Base-by-base conservation (phyloP, 2,797 vertebrate species). In the Enteromius mattozi region DNA sequence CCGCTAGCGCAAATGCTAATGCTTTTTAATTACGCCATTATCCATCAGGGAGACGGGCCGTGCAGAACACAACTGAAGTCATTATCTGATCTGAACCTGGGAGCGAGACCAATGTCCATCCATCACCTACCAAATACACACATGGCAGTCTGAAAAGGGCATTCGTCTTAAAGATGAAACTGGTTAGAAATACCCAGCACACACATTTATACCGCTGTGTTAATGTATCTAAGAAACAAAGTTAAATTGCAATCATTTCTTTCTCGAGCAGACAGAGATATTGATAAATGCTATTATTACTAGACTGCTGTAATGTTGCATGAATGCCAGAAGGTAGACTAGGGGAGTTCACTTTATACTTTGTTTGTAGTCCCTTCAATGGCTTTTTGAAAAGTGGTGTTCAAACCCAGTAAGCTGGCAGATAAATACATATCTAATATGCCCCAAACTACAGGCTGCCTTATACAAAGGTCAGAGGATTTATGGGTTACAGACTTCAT, bases 11-110 rank as follows among this genome's bases (percentile, higher is more conserved):
- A 40, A 66, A 84, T 49, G 27, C 80, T 85, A 88, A 86, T 88
- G 78, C 63, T 85, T 88, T 87, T 85, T 88, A 88, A 88, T 87
- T 79, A 83, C 42, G 42, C 86, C 80, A 87, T 85, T 78, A 83
- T 83, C 71, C 54, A 81, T 80, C 61, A 42, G 56, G 10, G 61
- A 77, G 81, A 68, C 71, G 10, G 56, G 8, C 40, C 37, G 45
- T 69, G 63, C 84, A 77, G 77, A 65, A 81, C 77, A 78, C 27
- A 79, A 77, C 56, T 61, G 59, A 88, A 54, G 78, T 71, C 83
- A 51, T 40, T 56, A 54, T 66, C 83, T 81, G 69, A 88, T 85
- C 56, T 70, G 66, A 86, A 61, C 77, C 70, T 80, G 77, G 19
- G 40, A 86, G 63, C 45, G 42, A 74, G 49, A 79, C 77, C 61